Evolutionary conservation across 2,888 invertebrate genomes (phyloP), one percentile per base, ranked within the genome.

Genomic region (Drosophila sordidula): DNA sequence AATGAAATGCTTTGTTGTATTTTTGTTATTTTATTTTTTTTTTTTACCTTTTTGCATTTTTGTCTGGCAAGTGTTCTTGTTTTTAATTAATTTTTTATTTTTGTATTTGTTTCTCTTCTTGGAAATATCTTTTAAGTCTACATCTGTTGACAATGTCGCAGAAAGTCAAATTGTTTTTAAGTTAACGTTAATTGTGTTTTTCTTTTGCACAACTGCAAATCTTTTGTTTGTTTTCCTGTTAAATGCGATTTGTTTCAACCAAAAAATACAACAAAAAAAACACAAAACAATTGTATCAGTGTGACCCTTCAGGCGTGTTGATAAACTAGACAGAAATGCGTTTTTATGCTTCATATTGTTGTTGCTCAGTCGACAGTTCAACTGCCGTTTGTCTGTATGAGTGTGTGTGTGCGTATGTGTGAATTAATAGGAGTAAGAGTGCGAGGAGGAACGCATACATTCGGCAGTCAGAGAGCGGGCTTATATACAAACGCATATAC

Each of bases 41-140:
- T 12, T 45, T 26, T 32, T 18, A 26, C 2, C 16, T 41, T 38
- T 34, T 22, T 45, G 52, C 64, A 54, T 52, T 62, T 79, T 66
- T 61, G 59, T 26, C 25, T 32, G 65, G 64, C 74, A 63, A 63
- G 41, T 66, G 56, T 49, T 26, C 50, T 61, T 52, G 14, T 12
- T 62, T 50, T 41, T n/a, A 16, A 39, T 29, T 9, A 9, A 39
- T 11, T 38, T 50, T 14, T 52, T 29, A 16, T 8, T 25, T 12
- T 44, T 41, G 25, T 18, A 18, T 18, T 12, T n/a, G 11, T 50
- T 11, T 45, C 36, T 32, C 45, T 50, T 57, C 58, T 67, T 71
- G 57, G 55, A 58, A 63, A 51, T 68, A 76, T 64, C 32, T 79
- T 39, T 75, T 85, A 70, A 75, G 66, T 64, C 32, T 50, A 46